These are phyloP conservation scores for Rousettus madagascariensis DNA, from an alignment of 2,797 vertebrate genomes.

Conservation along the genomic window DNA sequence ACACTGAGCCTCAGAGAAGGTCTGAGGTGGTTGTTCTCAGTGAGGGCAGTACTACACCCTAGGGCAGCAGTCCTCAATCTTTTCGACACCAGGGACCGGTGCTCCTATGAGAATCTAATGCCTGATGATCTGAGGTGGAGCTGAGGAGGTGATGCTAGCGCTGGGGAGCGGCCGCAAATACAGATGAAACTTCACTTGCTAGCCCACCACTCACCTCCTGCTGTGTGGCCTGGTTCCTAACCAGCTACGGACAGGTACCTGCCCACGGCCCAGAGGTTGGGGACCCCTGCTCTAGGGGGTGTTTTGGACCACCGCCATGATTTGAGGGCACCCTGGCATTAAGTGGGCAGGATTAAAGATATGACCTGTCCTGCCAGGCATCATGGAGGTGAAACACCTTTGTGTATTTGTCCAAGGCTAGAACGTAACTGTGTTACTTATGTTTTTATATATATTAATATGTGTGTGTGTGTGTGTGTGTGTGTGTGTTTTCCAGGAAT, in stretches of 20 bases:
- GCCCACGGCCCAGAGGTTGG: too few relatives aligned
- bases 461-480: neutral
- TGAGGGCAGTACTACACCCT: neutral
- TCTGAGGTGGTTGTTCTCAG: neutral
- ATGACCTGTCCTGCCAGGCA: neutral
- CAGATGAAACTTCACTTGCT: too few relatives aligned
- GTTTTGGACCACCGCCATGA: neutral
- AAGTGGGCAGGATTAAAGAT: neutral
- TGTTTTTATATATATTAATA: neutral
- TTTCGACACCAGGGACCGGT: too few relatives aligned
- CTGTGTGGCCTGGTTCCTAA: too few relatives aligned
- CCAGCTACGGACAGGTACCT: too few relatives aligned
- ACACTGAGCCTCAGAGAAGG: neutral
- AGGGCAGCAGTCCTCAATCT: too few relatives aligned
- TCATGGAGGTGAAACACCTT: neutral
- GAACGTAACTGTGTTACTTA: neutral
- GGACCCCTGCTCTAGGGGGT: neutral
- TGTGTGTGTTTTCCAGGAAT: neutral
- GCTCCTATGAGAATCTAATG: too few relatives aligned
- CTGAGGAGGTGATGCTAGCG: too few relatives aligned
- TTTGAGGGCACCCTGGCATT: neutral
- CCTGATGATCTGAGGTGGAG: too few relatives aligned
- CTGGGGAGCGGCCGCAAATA: too few relatives aligned
- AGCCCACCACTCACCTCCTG: too few relatives aligned
- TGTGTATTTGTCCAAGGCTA: neutral